A percentile compares a stretch with the other conserved stretches of the same genome.
Evolutionary conservation across 1,140 invertebrate species (phyloP).

Genomic region (Bradysia coprophila): DNA sequence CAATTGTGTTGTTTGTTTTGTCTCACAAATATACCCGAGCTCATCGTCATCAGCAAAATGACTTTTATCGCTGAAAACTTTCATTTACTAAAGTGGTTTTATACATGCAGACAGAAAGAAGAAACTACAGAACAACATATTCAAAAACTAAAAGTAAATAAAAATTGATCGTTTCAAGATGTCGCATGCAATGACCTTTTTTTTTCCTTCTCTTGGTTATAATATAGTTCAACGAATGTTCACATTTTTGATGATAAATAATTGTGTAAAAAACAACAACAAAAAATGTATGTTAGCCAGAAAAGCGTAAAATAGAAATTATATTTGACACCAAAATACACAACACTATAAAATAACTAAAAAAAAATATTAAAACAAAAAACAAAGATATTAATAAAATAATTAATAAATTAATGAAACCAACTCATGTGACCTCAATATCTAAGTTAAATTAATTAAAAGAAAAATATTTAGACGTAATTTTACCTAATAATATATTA

Average conservation of each 20-base stretch:
- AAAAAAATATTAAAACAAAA: background rate
- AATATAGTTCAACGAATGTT: too few species aligned
- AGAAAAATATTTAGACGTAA: constrained; percentile 1
- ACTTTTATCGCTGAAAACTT: too few species aligned
- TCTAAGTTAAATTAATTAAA: constrained; percentile 2
- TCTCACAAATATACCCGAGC: too few species aligned
- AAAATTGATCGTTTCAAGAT: too few species aligned
- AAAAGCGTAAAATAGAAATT: background rate
- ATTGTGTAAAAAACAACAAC: background rate
- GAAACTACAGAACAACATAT: too few species aligned
- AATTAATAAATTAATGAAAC: constrained; percentile 1
- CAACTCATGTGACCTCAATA: constrained; percentile 6
- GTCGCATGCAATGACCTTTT: too few species aligned
- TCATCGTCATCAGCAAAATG: too few species aligned
- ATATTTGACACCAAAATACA: background rate
- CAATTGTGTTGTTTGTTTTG: too few species aligned
- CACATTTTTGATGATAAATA: background rate
- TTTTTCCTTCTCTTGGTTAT: too few species aligned
- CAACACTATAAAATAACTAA: background rate
- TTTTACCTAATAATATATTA: background rate
- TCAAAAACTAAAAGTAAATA: too few species aligned
- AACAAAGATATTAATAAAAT: background rate
- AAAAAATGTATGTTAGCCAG: background rate
- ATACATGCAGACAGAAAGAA: too few species aligned
- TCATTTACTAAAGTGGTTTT: too few species aligned